phyloP scores from a whole-genome alignment of 2,888 invertebrate genomes.

The Smittia aterrima region DNA sequence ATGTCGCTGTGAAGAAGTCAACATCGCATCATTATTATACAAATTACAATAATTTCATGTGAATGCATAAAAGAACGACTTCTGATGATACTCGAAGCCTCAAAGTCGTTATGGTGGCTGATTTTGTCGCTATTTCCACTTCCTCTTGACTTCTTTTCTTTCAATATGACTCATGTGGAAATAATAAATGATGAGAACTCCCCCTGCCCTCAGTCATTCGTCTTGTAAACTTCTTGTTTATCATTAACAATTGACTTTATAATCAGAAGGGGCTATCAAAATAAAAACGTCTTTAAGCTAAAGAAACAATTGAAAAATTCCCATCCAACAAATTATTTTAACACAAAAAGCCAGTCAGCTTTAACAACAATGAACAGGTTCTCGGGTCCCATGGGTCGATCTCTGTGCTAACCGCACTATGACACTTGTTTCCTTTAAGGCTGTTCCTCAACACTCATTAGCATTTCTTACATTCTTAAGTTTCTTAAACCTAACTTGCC shows the following conservation, averaged over 20 bases:
- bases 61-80: not conserved
- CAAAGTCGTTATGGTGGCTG: constrained; percentile 10
- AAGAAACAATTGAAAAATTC: constrained; percentile 14
- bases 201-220: not conserved
- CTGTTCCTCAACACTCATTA: not conserved
- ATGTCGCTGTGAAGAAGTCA: not conserved
- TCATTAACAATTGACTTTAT: constrained; percentile 40
- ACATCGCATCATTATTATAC: constrained; percentile 10
- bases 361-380: constrained; percentile 12
- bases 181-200: constrained; percentile 41
- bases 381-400: constrained; percentile 13
- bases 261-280: constrained; percentile 29
- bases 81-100: not conserved
- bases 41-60: constrained; percentile 27
- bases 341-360: not conserved
- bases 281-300: not conserved
- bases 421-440: constrained; percentile 21
- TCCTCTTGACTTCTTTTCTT: constrained; percentile 12
- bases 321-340: constrained; percentile 40
- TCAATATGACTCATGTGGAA: constrained; percentile 40
- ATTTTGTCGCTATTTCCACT: constrained; percentile 21
- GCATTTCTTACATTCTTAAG: constrained; percentile 17
- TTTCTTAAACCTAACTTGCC: not conserved
- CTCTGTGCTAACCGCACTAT: not conserved
- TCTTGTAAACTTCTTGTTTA: constrained; percentile 34